These are phyloP conservation scores for Rhagium mordax DNA, from an alignment of 2,888 invertebrate genomes.

Conservation along the genomic window DNA sequence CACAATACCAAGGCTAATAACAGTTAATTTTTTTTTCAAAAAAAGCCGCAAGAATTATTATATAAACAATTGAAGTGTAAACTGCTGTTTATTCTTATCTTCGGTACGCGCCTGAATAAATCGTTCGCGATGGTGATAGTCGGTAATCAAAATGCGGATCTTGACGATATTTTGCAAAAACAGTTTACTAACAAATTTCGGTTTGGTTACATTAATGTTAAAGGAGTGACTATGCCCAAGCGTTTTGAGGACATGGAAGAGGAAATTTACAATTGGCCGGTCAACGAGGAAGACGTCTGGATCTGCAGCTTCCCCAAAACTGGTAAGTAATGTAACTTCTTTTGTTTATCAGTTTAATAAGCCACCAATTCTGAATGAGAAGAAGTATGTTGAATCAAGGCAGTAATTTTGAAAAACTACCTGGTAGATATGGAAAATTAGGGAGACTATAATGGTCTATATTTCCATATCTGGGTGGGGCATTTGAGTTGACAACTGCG, in stretches of 20 bases:
- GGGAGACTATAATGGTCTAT: no score
- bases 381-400: no score
- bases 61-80: slow-evolving; percentile 22
- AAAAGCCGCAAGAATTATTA: not conserved
- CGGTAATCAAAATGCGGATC: slow-evolving; percentile 38
- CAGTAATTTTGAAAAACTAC: no score
- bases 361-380: no score
- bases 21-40: not conserved
- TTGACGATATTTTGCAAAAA: slow-evolving; percentile 57
- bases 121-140: slow-evolving; percentile 22
- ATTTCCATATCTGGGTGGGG: no score
- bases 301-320: slow-evolving; percentile 74
- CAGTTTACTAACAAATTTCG: slow-evolving; percentile 61
- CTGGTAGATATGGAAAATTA: no score
- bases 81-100: not conserved
- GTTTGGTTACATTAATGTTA: slow-evolving; percentile 58
- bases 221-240: slow-evolving; percentile 68
- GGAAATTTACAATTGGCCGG: slow-evolving; percentile 69
- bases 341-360: not conserved
- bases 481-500: no score
- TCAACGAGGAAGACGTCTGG: slow-evolving; percentile 73
- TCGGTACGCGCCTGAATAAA: not conserved
- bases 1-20: slow-evolving; percentile 13
- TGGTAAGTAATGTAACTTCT: no score
- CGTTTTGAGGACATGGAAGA: slow-evolving; percentile 67